Evolutionary conservation across 2,888 invertebrate species (phyloP).

Genomic region (Netelia virgata): DNA sequence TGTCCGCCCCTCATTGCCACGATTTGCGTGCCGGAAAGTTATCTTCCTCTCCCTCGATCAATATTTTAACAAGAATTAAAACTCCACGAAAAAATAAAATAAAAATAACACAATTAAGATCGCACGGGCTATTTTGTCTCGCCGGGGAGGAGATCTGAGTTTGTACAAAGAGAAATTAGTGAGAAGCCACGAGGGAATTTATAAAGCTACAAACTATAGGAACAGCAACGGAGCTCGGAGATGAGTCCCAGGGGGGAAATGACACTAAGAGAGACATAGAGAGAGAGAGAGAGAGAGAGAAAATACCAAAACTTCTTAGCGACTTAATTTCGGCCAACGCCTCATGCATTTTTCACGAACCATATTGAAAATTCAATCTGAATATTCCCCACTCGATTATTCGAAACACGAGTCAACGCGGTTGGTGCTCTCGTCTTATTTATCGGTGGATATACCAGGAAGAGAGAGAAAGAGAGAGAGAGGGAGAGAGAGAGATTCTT

Average conservation of each 20-base stretch:
- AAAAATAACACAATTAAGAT: slow-evolving; percentile 56
- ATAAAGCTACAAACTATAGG: slow-evolving; percentile 24
- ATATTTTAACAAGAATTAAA: slow-evolving; percentile 62
- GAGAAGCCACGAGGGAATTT: slow-evolving; percentile 31
- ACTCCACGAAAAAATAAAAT: slow-evolving; percentile 41
- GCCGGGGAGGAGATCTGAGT: background rate
- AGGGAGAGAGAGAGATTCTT: slow-evolving; percentile 16
- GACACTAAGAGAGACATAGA: background rate
- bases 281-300: background rate
- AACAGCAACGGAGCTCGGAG: slow-evolving; percentile 23
- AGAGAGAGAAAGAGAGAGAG: too few species aligned
- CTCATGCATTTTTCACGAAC: slow-evolving; percentile 71
- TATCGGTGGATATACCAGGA: slow-evolving; percentile 70
- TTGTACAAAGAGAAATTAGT: slow-evolving; percentile 48
- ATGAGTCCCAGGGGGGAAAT: slow-evolving; percentile 7
- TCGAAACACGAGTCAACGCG: slow-evolving; percentile 73
- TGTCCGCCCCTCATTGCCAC: slow-evolving; percentile 16
- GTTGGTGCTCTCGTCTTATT: slow-evolving; percentile 68
- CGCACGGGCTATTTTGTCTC: slow-evolving; percentile 33
- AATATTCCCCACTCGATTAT: slow-evolving; percentile 75
- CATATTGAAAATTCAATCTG: slow-evolving; percentile 69
- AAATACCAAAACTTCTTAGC: slow-evolving; percentile 60
- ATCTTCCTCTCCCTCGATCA: slow-evolving; percentile 23
- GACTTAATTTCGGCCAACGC: slow-evolving; percentile 67
- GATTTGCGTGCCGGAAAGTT: slow-evolving; percentile 18